Evolutionary conservation across 2,888 invertebrate species (phyloP).

Genomic region (Morinoia aosen): DNA sequence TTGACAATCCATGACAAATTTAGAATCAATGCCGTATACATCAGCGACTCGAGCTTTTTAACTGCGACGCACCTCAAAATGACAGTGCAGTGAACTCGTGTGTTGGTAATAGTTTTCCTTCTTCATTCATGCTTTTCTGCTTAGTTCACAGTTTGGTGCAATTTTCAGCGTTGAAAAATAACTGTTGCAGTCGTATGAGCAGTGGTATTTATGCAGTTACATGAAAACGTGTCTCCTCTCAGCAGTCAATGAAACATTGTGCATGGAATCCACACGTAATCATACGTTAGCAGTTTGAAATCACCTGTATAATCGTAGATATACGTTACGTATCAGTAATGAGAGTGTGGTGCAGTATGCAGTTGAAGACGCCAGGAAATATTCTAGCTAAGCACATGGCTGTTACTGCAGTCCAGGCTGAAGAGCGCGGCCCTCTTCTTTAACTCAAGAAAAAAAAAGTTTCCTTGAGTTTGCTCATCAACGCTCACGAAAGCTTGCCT

Average conservation of each 20-base stretch:
- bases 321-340: neutral
- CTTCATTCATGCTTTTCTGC: no score
- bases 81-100: no score
- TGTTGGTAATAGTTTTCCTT: no score
- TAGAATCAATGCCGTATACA: no score
- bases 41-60: no score
- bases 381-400: neutral
- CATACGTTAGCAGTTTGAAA: neutral
- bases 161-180: no score
- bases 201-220: no score
- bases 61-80: no score
- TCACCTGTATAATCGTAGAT: neutral
- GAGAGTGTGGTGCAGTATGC: neutral
- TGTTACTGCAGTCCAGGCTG: neutral
- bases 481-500: constrained; percentile 45
- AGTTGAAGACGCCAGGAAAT: neutral
- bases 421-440: neutral
- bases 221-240: no score
- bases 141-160: no score
- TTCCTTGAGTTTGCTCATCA: constrained; percentile 44
- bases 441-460: neutral
- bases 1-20: no score
- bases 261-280: neutral
- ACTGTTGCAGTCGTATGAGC: no score
- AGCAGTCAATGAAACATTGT: neutral